These are phyloP conservation scores for Axinella damicornis DNA, from an alignment of 37 sponge, comb jelly and placozoan species.

Conservation along the genomic window DNA sequence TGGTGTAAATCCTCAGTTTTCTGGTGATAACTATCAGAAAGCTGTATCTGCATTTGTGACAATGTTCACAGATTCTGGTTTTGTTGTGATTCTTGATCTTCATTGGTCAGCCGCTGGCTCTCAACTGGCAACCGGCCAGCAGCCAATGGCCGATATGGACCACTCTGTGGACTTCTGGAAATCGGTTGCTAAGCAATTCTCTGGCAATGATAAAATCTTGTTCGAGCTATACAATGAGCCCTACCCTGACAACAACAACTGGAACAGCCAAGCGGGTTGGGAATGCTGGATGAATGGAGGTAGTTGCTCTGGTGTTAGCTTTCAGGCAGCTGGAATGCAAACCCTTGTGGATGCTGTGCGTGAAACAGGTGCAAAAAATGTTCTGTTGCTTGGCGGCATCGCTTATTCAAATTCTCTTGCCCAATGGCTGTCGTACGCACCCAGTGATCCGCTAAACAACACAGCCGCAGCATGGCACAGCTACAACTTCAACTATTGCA, in stretches of 20 bases:
- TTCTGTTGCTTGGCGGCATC: conserved; percentile 23
- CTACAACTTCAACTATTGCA: conserved; percentile 54
- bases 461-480: conserved; percentile 20
- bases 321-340: conserved; percentile 28
- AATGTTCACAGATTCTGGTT: conserved; percentile 32
- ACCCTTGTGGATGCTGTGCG: conserved; percentile 16
- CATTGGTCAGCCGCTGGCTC: conserved; percentile 46
- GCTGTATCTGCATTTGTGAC: not conserved
- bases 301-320: conserved; percentile 13
- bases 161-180: conserved; percentile 49
- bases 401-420: conserved; percentile 28
- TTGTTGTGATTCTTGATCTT: conserved; percentile 36
- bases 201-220: conserved; percentile 24
- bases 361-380: conserved; percentile 23
- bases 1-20: conserved; percentile 31
- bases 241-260: conserved; percentile 36
- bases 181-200: conserved; percentile 20
- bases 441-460: conserved; percentile 24
- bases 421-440: conserved; percentile 15
- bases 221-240: conserved; percentile 58
- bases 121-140: conserved; percentile 20
- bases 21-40: conserved; percentile 19
- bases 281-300: conserved; percentile 54
- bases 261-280: conserved; percentile 25
- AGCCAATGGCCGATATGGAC: conserved; percentile 42